Evolutionary conservation across 2,113 vertebrate genomes (phyloP), one percentile per base, ranked within the genome.

Genomic region (Circaetus gallicus): DNA sequence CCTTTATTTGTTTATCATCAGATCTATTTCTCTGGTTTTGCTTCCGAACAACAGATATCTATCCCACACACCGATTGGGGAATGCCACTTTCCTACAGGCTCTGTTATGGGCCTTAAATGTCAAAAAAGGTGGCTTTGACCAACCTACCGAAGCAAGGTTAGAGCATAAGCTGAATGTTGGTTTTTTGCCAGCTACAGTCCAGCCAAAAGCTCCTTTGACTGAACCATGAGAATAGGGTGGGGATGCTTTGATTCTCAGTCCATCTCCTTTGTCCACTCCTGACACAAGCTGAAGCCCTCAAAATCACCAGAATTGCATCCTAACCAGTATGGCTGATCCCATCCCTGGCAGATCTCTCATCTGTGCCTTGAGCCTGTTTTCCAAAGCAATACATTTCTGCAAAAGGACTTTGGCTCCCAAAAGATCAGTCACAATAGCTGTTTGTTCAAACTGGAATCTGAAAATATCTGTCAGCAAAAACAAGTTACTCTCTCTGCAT

Each of bases 11-110:
- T 32, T 77, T 71, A 66, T 18, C 40, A 55, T 21, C 13, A 49
- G 3, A 36, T 32, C 3, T 29, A 18, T 52, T 56, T 71, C 12
- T 61, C 34, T 73, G 13, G 0, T 62, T 70, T 74, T 74, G 7
- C 52, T 58, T 2, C 11, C 29, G 32, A 43, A 56, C 0, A 0
- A 21, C 22, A 61, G 34, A 13, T 3, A 3, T n/a, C 14, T 66
- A 36, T 83, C 34, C 62, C 25, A 49, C 43, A 72, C 4, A n/a
- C 2, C 11, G 29, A 4, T 1, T 63, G 28, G 20, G n/a, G 38
- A 47, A 71, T 32, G 7, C 3, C 6, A n/a, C 14, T 87, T 77
- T 59, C 12, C 16, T 53, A 31, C 24, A 67, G 25, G 21, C 13
- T 79, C 22, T 71, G 0, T 10, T 80, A 17, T 7, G 18, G 18